Percentiles rank a stretch among this genome's conserved stretches.
phyloP scores from a whole-genome alignment of 37 sponge, comb jelly and placozoan genomes.

The Oopsacas minuta region DNA sequence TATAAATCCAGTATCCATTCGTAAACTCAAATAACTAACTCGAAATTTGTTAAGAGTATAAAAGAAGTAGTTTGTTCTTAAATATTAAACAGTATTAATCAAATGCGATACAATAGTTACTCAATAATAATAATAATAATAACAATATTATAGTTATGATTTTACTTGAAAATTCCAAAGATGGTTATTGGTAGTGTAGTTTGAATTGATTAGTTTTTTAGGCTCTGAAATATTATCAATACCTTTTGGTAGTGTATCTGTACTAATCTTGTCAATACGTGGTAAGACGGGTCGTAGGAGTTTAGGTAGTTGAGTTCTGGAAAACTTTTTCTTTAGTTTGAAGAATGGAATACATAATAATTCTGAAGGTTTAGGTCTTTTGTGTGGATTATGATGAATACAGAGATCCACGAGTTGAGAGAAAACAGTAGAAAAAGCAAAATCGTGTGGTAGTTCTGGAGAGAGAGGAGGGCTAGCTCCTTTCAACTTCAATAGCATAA shows the following conservation, averaged over 20 bases:
- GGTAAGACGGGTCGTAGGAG: not conserved
- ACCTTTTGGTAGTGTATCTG: not conserved
- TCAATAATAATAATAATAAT: not conserved
- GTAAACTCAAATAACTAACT: not conserved
- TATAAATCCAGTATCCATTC: not conserved
- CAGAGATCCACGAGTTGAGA: not conserved
- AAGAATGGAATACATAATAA: not conserved
- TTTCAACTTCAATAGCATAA: slow-evolving; percentile 22
- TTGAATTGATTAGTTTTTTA: not conserved
- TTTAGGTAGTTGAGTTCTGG: not conserved
- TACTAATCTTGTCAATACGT: not conserved
- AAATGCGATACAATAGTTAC: not conserved
- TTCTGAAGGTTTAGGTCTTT: not conserved
- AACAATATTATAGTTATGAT: not conserved
- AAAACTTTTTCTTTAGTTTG: not conserved
- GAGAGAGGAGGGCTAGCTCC: not conserved
- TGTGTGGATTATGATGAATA: not conserved
- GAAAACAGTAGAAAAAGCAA: not conserved
- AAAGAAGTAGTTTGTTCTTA: too few relatives aligned
- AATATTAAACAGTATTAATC: not conserved
- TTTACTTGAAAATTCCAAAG: not conserved
- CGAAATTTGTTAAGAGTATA: not conserved
- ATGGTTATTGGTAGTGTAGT: not conserved
- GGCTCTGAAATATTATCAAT: not conserved
- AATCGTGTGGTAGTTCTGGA: not conserved